Evolutionary conservation across 2,797 vertebrate genomes (phyloP), one percentile per base, ranked within the genome.

Genomic region (Rallus crepitans): DNA sequence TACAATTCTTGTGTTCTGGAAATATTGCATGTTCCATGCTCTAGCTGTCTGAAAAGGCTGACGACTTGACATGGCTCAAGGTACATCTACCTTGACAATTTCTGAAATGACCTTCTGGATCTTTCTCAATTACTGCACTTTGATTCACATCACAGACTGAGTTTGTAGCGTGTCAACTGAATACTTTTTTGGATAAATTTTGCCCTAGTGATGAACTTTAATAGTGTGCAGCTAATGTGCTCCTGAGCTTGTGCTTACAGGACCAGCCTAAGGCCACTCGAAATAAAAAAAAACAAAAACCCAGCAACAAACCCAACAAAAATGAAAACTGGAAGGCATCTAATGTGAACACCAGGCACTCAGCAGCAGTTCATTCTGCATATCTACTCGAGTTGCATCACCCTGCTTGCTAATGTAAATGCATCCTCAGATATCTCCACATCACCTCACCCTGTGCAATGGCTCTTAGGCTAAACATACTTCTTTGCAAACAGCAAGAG

Each of bases 11-110:
- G 1, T 39, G 13, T 37, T 75, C 23, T 60, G 28, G 8, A 76
- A 21, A 71, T 7, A 18, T 12, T 68, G 2, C 1, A 0, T 66
- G 16, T 0, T 37, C 37, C 4, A 7, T 24, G 15, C 11, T 69
- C 15, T 56, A 52, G 14, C 8, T 70, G 28, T 40, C 23, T 50
- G 59, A 73, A 86, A 86, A 92, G 19, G 21, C 11, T 21, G 23
- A 82, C 12, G 9, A 50, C 11, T n/a, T 81, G 27, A 25, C 1
- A 18, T 17, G 4, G 12, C 14, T 59, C 24, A 42, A 14, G 6
- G 9, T 30, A 13, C 30, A 12, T 42, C 17, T 65, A n/a, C 18
- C 3, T 37, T 59, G 31, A 72, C 7, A 24, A 55, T 37, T 87
- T 92, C 27, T 84, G 55, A 89, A 82, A 16, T 24, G 15, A 31